Base-by-base conservation (phyloP, 2,888 invertebrate genomes). In the Sesia apiformis region DNA sequence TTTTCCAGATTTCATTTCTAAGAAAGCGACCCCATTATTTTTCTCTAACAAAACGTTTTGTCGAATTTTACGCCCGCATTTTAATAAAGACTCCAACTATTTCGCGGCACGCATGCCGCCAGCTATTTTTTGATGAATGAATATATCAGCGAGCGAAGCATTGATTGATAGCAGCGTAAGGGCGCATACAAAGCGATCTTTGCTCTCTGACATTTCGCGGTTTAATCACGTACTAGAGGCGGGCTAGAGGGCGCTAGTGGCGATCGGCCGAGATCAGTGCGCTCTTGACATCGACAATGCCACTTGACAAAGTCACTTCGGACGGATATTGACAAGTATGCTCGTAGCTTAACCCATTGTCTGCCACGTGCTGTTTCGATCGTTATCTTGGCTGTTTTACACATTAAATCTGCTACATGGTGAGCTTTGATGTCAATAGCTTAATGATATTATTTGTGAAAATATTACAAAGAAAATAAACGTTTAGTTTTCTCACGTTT, bases 131-230 rank as follows among this genome's bases (percentile, higher is more conserved):
- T 86, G 86, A 87, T 76, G 81, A 80, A 87, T 87, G 86, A 86
- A 78, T 72, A 77, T 65, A 83, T 79, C 82, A 72, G 60, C 64
- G 58, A 60, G 60, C 59, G 63, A 62, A 78, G 70, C 83, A 75
- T 72, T 81, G 84, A 83, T 72, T 75, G 84, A 84, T 76, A 70
- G 56, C 63, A 43, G 59, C 61, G 60, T 61, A 64, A 67, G 65
- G 63, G 60, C 57, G 57, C 53, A 62, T 60, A 52, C 49, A 83
- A 84, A 82, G 78, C 81, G 84, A 88, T 84, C 87, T 85, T 83
- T 89, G 87, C 88, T 84, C 90, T 89, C 80, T 90, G 90, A 89
- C 90, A 88, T 89, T 83, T 85, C 76, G 78, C 82, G 83, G 79
- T 86, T 82, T 87, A 85, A 88, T 90, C 89, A 89, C 88, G 89